These are phyloP conservation scores for Camptogramma bilineatum DNA, from an alignment of 2,888 invertebrate genomes.

Conservation along the genomic window DNA sequence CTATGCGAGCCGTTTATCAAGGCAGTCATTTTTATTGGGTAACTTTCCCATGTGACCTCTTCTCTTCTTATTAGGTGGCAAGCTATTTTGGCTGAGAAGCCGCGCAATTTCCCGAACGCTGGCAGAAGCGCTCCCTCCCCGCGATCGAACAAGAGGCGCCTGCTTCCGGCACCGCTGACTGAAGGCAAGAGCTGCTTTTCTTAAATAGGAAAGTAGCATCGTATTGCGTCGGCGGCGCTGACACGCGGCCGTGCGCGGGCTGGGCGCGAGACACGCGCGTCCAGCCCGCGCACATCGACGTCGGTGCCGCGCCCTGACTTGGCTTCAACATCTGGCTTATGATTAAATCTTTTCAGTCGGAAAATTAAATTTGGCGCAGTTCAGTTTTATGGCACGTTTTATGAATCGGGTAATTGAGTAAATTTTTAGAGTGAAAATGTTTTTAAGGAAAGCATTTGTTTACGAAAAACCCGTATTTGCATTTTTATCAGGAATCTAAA, in stretches of 20 bases:
- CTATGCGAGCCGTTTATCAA: no score
- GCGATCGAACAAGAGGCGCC: no score
- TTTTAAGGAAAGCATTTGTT: background rate
- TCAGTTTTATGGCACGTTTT: slow-evolving; percentile 11
- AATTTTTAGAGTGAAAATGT: background rate
- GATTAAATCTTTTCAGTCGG: slow-evolving; percentile 16
- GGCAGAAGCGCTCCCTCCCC: no score
- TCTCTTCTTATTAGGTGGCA: no score
- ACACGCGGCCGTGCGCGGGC: background rate
- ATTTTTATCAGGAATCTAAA: slow-evolving; percentile 14
- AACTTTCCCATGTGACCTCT: no score
- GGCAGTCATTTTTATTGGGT: no score
- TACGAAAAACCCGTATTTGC: background rate
- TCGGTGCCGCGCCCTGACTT: background rate
- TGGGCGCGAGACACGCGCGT: background rate
- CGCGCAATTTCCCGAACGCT: no score
- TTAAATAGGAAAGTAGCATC: background rate
- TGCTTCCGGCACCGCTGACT: no score
- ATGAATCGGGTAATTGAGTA: slow-evolving; percentile 1
- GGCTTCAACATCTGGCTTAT: slow-evolving; percentile 13
- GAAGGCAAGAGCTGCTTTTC: background rate
- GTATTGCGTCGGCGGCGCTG: background rate
- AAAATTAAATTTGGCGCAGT: slow-evolving; percentile 20
- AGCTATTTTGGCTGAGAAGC: no score
- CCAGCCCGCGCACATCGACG: background rate